phyloP scores from a whole-genome alignment of 2,888 invertebrate genomes.

The Gymnoscelis rufifasciata region DNA sequence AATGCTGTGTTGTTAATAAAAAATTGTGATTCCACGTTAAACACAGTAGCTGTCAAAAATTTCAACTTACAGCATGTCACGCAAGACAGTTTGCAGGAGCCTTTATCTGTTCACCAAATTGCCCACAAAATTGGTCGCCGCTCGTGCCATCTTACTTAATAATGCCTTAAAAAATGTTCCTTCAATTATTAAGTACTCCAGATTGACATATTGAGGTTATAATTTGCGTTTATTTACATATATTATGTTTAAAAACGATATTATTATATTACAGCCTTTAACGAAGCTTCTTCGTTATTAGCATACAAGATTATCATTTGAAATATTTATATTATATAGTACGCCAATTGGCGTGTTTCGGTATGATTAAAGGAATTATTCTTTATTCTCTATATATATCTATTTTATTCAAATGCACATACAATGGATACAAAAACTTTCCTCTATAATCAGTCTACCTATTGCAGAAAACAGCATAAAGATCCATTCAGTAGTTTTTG shows the following conservation, averaged over 20 bases:
- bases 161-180: conserved; percentile 57
- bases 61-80: neutral
- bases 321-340: too few species aligned
- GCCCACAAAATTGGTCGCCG: conserved; percentile 70
- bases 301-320: too few species aligned
- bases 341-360: too few species aligned
- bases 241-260: conserved; percentile 12
- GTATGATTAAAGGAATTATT: too few species aligned
- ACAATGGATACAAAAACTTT: too few species aligned
- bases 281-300: neutral
- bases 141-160: conserved; percentile 72
- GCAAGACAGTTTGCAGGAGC: conserved; percentile 8
- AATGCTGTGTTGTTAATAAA: too few species aligned
- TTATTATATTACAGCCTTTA: neutral
- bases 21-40: neutral
- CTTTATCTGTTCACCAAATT: conserved; percentile 65
- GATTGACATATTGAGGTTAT: conserved; percentile 55
- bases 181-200: conserved; percentile 60
- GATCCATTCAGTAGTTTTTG: too few species aligned
- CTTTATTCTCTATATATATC: too few species aligned
- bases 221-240: conserved; percentile 31
- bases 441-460: too few species aligned
- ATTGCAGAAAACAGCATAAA: too few species aligned
- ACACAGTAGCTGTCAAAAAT: neutral
- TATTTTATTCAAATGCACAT: too few species aligned